phyloP scores from a whole-genome alignment of 92 coral and sea anemone species.

The Zoanthus gigantus region DNA sequence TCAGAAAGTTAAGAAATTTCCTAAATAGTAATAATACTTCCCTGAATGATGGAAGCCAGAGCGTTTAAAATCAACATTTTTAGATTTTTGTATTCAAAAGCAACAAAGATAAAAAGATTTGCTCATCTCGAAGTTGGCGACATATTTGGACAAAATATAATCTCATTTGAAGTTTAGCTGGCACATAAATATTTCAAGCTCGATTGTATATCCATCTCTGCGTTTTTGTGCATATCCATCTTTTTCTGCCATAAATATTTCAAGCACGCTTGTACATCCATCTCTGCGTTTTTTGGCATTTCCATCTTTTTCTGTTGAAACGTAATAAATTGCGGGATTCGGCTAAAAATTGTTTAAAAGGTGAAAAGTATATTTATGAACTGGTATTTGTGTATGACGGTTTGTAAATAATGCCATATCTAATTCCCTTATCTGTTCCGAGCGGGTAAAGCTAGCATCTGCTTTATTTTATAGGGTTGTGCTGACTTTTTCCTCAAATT shows the following conservation, averaged over 20 bases:
- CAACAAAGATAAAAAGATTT: background rate
- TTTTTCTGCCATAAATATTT: background rate
- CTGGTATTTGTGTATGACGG: background rate
- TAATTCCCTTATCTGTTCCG: conserved; percentile 11
- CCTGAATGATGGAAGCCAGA: background rate
- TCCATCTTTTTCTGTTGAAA: background rate
- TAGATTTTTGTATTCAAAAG: conserved; percentile 1
- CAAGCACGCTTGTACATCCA: background rate
- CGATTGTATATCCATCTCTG: background rate
- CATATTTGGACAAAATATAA: conserved; percentile 16
- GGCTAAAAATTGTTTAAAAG: background rate
- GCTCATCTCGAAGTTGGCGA: background rate
- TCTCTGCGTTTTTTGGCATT: background rate
- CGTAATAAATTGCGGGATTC: background rate
- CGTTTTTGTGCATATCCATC: too few relatives aligned
- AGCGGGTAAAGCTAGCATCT: conserved; percentile 16
- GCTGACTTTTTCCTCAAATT: background rate
- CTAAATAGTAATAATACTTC: background rate
- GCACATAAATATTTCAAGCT: conserved; percentile 9
- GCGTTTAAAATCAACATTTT: background rate
- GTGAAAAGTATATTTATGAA: background rate
- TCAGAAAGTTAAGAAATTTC: background rate
- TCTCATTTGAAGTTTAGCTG: conserved; percentile 30
- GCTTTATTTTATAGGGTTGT: background rate
- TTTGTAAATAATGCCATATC: conserved; percentile 12